A percentile compares a stretch with the other conserved stretches of the same genome.
Evolutionary conservation across 2,797 vertebrate genomes (phyloP).

Genomic region (Parotocinclus haroldoi): DNA sequence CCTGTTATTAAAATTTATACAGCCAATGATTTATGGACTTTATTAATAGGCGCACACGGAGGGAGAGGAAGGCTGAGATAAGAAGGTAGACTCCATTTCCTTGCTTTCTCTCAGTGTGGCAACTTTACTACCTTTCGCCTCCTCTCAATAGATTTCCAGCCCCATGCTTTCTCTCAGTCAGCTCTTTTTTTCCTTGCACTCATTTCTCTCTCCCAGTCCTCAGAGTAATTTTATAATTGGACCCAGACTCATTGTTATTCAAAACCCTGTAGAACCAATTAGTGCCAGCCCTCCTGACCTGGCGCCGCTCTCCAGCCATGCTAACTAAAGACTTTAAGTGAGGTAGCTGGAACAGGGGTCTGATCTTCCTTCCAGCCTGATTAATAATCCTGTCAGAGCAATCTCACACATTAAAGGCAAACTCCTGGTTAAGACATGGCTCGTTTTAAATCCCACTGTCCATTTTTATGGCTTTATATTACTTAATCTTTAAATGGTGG

Average conservation of each 20-base stretch:
- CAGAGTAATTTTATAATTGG: conserved; percentile 77
- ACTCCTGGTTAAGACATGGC: conserved; percentile 67
- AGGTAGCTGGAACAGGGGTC: conserved; percentile 57
- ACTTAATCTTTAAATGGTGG: conserved; percentile 86
- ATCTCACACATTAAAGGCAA: conserved; percentile 86
- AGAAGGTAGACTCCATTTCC: conserved; percentile 40
- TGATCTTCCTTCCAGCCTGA: conserved; percentile 73
- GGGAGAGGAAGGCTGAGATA: conserved; percentile 60
- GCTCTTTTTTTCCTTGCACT: not conserved
- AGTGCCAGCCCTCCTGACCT: conserved; percentile 74
- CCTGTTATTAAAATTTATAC: conserved; percentile 82
- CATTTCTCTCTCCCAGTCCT: conserved; percentile 33
- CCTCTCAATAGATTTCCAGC: conserved; percentile 40
- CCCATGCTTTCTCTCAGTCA: conserved; percentile 41
- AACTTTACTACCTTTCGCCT: conserved; percentile 34
- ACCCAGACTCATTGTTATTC: conserved; percentile 71
- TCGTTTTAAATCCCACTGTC: conserved; percentile 36
- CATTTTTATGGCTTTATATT: conserved; percentile 78
- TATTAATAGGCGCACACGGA: conserved; percentile 72
- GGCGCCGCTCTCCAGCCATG: conserved; percentile 62
- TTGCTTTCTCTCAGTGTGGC: conserved; percentile 17
- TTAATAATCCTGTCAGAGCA: conserved; percentile 88
- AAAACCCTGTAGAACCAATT: conserved; percentile 83
- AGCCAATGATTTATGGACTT: conserved; percentile 76
- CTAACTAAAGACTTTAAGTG: conserved; percentile 70